These are phyloP conservation scores for Scolopax mira DNA, from an alignment of 2,113 vertebrate species.

Conservation along the genomic window DNA sequence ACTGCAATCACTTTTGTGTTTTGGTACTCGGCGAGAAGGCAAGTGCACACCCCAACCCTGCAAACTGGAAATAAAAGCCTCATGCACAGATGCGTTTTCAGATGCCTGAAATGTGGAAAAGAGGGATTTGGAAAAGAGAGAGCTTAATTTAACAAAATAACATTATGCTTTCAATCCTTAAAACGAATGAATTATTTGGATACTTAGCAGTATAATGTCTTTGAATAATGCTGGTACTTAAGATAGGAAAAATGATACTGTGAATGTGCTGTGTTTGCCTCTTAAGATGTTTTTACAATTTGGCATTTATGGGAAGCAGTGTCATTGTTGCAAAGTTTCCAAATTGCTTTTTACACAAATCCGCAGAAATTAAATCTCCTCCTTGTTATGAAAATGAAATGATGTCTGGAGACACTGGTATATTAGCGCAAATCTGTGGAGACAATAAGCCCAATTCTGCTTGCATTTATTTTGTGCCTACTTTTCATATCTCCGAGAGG, in stretches of 20 bases:
- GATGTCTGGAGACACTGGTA: constrained; percentile 42
- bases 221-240: constrained; percentile 66
- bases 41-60: not conserved
- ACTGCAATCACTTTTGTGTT: not conserved
- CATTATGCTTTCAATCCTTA: constrained; percentile 13
- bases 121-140: not conserved
- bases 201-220: constrained; percentile 54
- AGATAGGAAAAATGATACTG: constrained; percentile 35
- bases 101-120: constrained; percentile 15
- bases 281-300: constrained; percentile 53
- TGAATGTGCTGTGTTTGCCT: constrained; percentile 41
- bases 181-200: constrained; percentile 60
- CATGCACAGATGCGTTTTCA: not conserved
- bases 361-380: constrained; percentile 64
- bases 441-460: constrained; percentile 35
- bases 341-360: constrained; percentile 69
- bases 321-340: constrained; percentile 66
- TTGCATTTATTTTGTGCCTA: not conserved
- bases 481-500: not conserved
- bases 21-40: not conserved
- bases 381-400: constrained; percentile 67
- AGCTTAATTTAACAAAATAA: constrained; percentile 42
- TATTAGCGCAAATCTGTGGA: constrained; percentile 45
- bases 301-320: constrained; percentile 63
- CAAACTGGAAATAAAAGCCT: not conserved